These are phyloP conservation scores for Zingel zingel DNA, from an alignment of 2,113 vertebrate genomes.

Conservation along the genomic window DNA sequence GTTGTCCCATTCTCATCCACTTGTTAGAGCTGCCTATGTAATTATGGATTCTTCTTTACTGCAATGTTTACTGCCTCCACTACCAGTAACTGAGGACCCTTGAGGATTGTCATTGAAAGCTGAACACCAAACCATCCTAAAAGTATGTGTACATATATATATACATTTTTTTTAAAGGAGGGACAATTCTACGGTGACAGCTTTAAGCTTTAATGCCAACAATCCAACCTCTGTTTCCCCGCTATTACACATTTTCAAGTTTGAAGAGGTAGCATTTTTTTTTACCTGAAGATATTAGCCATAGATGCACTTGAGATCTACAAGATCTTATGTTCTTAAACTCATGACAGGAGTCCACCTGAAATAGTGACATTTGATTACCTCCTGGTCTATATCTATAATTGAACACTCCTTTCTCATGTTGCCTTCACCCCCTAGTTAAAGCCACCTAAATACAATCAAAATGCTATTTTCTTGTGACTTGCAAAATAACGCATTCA, in stretches of 20 bases:
- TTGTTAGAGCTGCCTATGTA: slow-evolving; percentile 18
- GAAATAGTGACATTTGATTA: too few species aligned
- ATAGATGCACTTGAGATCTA: background rate
- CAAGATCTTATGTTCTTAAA: background rate
- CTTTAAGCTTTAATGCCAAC: background rate
- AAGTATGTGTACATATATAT: background rate
- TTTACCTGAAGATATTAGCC: background rate
- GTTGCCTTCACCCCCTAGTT: background rate
- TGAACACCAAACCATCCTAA: background rate
- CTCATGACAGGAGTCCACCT: too few species aligned
- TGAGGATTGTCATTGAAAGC: slow-evolving; percentile 6
- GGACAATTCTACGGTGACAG: background rate
- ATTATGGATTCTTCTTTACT: slow-evolving; percentile 18
- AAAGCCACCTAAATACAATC: background rate
- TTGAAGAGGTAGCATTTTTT: background rate
- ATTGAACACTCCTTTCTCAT: background rate
- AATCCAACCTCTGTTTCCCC: background rate
- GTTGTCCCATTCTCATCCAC: slow-evolving; percentile 21
- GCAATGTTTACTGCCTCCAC: background rate
- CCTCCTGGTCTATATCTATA: background rate
- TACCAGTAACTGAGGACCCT: background rate
- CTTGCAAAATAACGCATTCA: background rate
- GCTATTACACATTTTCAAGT: background rate
- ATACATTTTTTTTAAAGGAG: too few species aligned
- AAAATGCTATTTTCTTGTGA: background rate